These are phyloP conservation scores for Melinaea menophilus DNA, from an alignment of 2,888 invertebrate genomes.

Conservation along the genomic window DNA sequence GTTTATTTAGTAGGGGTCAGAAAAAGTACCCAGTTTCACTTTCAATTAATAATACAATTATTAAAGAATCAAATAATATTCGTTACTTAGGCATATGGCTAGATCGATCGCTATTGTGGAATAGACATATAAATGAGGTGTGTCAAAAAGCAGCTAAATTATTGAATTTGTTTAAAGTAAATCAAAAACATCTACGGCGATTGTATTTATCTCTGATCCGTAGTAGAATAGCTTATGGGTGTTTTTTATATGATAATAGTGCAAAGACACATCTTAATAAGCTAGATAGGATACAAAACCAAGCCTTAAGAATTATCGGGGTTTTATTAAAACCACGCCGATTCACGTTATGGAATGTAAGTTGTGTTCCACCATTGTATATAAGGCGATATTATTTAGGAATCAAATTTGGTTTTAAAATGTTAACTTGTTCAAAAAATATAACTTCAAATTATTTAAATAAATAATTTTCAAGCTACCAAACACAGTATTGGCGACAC, in stretches of 20 bases:
- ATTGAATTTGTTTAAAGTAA: constrained; percentile 14
- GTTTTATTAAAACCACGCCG: constrained; percentile 22
- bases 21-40: too few relatives aligned
- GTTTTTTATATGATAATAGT: constrained; percentile 21
- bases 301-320: constrained; percentile 21
- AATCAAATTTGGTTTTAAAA: too few relatives aligned
- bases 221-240: constrained; percentile 22
- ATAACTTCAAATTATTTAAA: too few relatives aligned
- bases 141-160: background rate
- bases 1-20: too few relatives aligned
- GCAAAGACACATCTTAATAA: constrained; percentile 15
- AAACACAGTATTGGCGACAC: too few relatives aligned
- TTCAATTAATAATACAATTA: too few relatives aligned
- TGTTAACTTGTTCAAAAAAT: too few relatives aligned
- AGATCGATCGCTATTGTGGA: too few relatives aligned
- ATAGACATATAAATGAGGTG: too few relatives aligned
- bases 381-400: constrained; percentile 23
- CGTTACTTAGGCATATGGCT: too few relatives aligned
- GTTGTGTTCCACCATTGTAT: constrained; percentile 17
- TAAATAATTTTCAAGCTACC: too few relatives aligned
- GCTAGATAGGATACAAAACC: constrained; percentile 22
- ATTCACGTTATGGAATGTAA: constrained; percentile 25
- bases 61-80: too few relatives aligned
- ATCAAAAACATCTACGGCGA: constrained; percentile 17
- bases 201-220: constrained; percentile 19